phyloP scores from a whole-genome alignment of 2,113 vertebrate genomes.

The Illadopsis cleaveri region DNA sequence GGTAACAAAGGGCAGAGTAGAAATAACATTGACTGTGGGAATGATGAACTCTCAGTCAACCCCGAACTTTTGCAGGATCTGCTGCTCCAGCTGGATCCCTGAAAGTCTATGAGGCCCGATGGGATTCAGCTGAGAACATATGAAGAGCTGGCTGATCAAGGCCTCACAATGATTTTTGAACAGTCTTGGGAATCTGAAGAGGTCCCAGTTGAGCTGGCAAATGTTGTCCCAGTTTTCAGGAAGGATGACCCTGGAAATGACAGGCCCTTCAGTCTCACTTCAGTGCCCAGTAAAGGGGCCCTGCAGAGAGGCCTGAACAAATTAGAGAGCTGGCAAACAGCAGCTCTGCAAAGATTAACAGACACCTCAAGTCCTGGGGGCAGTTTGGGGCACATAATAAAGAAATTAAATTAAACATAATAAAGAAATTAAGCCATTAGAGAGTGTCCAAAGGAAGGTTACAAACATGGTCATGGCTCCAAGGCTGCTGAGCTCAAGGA shows the following conservation, averaged over 20 bases:
- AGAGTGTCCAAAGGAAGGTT: background rate
- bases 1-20: background rate
- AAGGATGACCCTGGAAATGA: background rate
- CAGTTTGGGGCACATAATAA: background rate
- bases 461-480: background rate
- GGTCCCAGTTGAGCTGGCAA: background rate
- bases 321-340: background rate
- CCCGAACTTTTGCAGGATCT: background rate
- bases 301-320: background rate
- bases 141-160: background rate
- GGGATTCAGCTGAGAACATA: background rate
- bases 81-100: background rate
- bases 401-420: background rate
- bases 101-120: background rate
- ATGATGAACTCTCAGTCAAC: background rate
- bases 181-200: background rate
- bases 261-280: background rate
- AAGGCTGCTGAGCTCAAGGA: background rate
- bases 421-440: background rate
- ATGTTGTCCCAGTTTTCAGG: rapidly evolving
- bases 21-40: background rate
- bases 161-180: background rate
- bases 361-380: too few species aligned
- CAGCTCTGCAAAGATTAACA: background rate
- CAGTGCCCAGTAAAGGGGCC: too few species aligned